These are phyloP conservation scores for Oscheius sp. DNA, from an alignment of 2,888 invertebrate species.

Conservation along the genomic window DNA sequence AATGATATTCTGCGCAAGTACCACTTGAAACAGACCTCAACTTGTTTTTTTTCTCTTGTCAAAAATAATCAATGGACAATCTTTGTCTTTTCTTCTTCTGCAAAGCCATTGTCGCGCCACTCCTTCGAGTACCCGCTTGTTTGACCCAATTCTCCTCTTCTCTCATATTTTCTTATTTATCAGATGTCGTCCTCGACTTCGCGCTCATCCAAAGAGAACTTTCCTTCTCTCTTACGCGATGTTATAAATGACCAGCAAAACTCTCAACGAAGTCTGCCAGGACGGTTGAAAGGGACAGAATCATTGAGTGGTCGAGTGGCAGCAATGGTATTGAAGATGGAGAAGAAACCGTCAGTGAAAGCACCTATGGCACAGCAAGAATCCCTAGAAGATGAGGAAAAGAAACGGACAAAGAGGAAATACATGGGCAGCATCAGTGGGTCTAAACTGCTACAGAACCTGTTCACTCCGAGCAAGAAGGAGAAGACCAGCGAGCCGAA, in stretches of 20 bases:
- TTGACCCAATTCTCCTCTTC: conserved; percentile 18
- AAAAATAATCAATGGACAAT: conserved; percentile 24
- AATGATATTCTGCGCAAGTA: neutral
- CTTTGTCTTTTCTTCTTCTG: conserved; percentile 16
- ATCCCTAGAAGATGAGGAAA: conserved; percentile 38
- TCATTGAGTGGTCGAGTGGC: conserved; percentile 43
- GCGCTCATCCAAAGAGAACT: conserved; percentile 11
- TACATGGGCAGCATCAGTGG: conserved; percentile 46
- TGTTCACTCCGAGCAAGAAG: conserved; percentile 38
- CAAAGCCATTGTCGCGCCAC: conserved; percentile 29
- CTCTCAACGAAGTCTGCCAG: neutral
- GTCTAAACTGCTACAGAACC: conserved; percentile 42
- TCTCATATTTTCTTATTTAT: conserved; percentile 1
- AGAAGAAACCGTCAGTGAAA: conserved; percentile 25
- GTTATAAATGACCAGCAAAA: conserved; percentile 23
- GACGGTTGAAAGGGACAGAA: conserved; percentile 13
- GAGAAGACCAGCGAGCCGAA: conserved; percentile 39
- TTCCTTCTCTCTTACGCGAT: conserved; percentile 2
- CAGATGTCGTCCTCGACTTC: conserved; percentile 29
- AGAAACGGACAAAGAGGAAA: conserved; percentile 37
- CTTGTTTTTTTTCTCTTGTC: neutral
- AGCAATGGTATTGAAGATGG: conserved; percentile 49
- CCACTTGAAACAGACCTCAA: neutral
- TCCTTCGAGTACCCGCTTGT: conserved; percentile 33
- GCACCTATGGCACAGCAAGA: conserved; percentile 47